Evolutionary conservation across 2,797 vertebrate genomes (phyloP), one percentile per base, ranked within the genome.

Genomic region (Cyprinodon diabolis): DNA sequence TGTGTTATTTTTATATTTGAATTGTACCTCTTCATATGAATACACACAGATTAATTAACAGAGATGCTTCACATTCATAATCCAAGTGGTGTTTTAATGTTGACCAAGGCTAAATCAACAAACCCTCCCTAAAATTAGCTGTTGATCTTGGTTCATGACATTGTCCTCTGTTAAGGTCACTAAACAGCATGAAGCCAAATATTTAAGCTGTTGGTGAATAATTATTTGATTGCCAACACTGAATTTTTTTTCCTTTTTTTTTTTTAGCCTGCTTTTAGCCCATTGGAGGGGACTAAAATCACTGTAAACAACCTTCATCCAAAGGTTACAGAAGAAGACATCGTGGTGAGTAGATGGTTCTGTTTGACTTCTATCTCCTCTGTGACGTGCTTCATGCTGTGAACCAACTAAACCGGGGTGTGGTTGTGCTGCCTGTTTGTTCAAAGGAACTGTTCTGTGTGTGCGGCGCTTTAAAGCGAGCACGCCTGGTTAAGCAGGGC

Each of bases 271-370:
- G 83, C 90, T 0, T 96, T 97, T 85, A 99, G 98, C 89, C 98
- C 98, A 23, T 85, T 99, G 92, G 98, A 99, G 92, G 98, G 98
- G 73, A 99, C 98, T 52, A 99, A 99, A 94, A 99, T 99, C 94
- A 99, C 97, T 0, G 98, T 99, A 82, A 98, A 97, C 90, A 99
- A 99, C 87, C 94, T 99, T 78, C 98, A 99, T 82, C 96, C 97
- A 30, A 94, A 98, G 21, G 98, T 99, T 84, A 98, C 97, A 0
- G 98, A 99, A 84, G 98, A 99, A 84, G 98, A 99, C 91, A 99
- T 99, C 71, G 97, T 99, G 90, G 98, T 99, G 89, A 97, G 97
- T 93, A 15, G 66, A 74, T 65, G 23, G 0, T 12, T 13, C n/a
- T 49, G 6, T 63, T 48, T 43, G 37, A 79, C 23, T 3, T 52